Conservation (phyloP, 2,113 vertebrate genomes). For the Willisornis vidua region DNA sequence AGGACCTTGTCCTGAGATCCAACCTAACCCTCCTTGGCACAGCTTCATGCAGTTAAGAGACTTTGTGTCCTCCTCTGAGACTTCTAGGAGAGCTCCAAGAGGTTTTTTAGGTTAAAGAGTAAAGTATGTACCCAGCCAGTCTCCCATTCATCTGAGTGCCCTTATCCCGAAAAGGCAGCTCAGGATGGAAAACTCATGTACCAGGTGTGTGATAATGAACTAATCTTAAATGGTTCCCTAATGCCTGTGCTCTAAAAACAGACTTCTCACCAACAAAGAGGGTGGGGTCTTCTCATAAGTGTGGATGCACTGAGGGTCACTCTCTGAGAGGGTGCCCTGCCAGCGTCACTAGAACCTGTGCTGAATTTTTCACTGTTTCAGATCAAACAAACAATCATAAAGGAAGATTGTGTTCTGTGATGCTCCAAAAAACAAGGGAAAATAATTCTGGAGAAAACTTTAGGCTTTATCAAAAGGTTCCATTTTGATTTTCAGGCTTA, state of each 20-base stretch:
- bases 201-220: not conserved
- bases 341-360: not conserved
- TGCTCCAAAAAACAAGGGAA: not conserved
- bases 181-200: not conserved
- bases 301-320: not conserved
- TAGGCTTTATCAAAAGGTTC: not conserved
- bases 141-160: not conserved
- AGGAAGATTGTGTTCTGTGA: not conserved
- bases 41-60: not conserved
- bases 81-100: not conserved
- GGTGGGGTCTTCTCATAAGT: not conserved
- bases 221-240: not conserved
- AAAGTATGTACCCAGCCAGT: not conserved
- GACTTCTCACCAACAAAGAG: not conserved
- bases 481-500: not conserved
- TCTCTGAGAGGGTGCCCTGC: not conserved
- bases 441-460: not conserved
- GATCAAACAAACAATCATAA: not conserved
- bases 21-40: accelerated
- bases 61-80: not conserved
- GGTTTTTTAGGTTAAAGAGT: not conserved
- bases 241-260: not conserved
- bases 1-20: accelerated
- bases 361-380: not conserved
- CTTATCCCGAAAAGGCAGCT: not conserved